Base-by-base conservation (phyloP, 2,113 vertebrate genomes). In the Coryphaenoides rupestris region DNA sequence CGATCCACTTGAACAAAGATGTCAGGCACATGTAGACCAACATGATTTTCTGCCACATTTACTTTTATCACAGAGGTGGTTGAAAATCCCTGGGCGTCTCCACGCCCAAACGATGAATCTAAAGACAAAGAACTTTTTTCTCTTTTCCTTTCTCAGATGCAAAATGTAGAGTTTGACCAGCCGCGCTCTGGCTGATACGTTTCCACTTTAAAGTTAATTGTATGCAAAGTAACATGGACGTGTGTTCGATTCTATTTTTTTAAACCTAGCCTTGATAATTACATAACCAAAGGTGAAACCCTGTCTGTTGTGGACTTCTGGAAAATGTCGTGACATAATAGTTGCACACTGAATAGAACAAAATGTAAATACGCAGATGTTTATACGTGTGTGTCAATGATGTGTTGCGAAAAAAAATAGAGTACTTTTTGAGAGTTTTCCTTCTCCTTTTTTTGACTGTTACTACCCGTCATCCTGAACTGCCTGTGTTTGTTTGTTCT, bases 281-380 rank as follows among this genome's bases (percentile, higher is more conserved):
- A 90, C 87, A 88, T 90, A 90, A 91, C 90, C 89, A 91, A 91
- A 91, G 89, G 86, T 87, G 84, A 88, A 90, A 86, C 89, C 85
- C 86, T 83, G 81, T 87, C 79, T 79, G 81, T 87, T 67, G 85
- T 88, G 81, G 81, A 86, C 82, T 81, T 89, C 75, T 86, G 79
- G 82, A 88, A 84, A 76, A 84, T 84, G 84, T 87, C 70, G 85
- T 87, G 80, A 85, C 68, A 81, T 86, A 89, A 81, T 86, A 89
- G 87, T 88, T 83, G 80, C 84, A 88, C 82, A 88, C 76, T 56
- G 78, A 86, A 76, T 86, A 85, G 80, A 83, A 79, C 75, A 77
- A 60, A 73, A 80, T 88, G 86, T 90, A 89, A 75, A 90, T 88
- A 89, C 62, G 62, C 81, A 81, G 81, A 89, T 77, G 79, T 91